These are phyloP conservation scores for Bufo gargarizans DNA, from an alignment of 2,113 vertebrate species.

Conservation along the genomic window DNA sequence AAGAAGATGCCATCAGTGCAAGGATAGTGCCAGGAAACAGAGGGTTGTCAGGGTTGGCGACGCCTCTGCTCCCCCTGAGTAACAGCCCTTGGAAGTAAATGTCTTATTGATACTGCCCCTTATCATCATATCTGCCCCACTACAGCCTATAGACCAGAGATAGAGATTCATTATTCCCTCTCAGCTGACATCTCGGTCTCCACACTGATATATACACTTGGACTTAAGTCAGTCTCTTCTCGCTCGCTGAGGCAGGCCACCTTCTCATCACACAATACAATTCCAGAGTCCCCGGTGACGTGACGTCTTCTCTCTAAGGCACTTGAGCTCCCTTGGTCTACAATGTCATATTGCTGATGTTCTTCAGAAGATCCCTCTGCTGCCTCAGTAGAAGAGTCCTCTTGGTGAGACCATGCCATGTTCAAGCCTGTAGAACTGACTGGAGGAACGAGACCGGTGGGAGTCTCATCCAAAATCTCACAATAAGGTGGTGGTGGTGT, in stretches of 20 bases:
- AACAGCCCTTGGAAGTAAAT: conserved; percentile 21
- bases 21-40: conserved; percentile 43
- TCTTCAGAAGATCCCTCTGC: conserved; percentile 11
- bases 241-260: conserved; percentile 62
- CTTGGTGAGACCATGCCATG: neutral
- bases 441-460: neutral
- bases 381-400: neutral
- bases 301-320: conserved; percentile 74
- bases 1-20: conserved; percentile 56
- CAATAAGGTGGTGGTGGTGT: conserved; percentile 82
- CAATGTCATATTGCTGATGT: conserved; percentile 52
- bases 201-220: neutral
- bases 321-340: conserved; percentile 33
- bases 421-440: neutral
- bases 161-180: conserved; percentile 30
- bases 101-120: conserved; percentile 71
- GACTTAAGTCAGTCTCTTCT: conserved; percentile 12
- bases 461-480: conserved; percentile 66
- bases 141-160: conserved; percentile 54
- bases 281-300: conserved; percentile 81
- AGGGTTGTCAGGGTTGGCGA: conserved; percentile 49
- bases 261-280: conserved; percentile 77
- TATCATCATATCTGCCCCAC: conserved; percentile 66
- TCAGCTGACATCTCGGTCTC: neutral
- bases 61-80: conserved; percentile 29